A percentile compares a stretch with the other conserved stretches of the same genome.
These are phyloP conservation scores for Aramus guarauna DNA, from an alignment of 2,113 vertebrate genomes.

Conservation along the genomic window DNA sequence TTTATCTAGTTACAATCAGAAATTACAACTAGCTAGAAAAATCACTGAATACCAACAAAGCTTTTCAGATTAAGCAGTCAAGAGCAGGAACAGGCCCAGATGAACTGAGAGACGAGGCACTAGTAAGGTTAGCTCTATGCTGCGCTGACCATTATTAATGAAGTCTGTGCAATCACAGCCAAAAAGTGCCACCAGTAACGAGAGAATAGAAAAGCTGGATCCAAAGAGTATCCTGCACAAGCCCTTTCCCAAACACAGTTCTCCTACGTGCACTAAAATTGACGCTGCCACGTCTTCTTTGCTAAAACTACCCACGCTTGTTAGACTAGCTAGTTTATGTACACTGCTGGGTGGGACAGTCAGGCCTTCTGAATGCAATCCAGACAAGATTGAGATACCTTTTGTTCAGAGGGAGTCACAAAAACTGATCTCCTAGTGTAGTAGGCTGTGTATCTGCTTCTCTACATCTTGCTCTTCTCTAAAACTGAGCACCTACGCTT, in stretches of 20 bases:
- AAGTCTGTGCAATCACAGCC: accelerated
- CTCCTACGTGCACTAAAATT: not conserved
- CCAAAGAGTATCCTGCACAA: not conserved
- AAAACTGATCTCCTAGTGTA: not conserved
- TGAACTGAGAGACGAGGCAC: not conserved
- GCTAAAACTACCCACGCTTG: not conserved
- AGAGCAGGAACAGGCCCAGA: not conserved
- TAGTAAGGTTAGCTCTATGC: not conserved
- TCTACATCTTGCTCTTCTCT: not conserved
- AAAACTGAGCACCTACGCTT: not conserved
- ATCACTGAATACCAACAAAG: not conserved
- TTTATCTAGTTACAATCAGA: not conserved
- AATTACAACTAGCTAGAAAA: not conserved
- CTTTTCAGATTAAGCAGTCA: not conserved
- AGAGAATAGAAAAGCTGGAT: not conserved
- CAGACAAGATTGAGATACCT: not conserved
- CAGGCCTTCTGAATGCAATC: not conserved
- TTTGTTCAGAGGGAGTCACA: not conserved
- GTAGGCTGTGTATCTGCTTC: not conserved
- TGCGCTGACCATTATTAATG: accelerated
- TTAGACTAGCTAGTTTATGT: no score
- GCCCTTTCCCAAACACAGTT: not conserved
- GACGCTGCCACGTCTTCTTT: not conserved
- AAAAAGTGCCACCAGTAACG: not conserved
- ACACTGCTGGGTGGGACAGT: not conserved